phyloP scores from a whole-genome alignment of 2,888 invertebrate genomes.

The Chaetoderma sp. region DNA sequence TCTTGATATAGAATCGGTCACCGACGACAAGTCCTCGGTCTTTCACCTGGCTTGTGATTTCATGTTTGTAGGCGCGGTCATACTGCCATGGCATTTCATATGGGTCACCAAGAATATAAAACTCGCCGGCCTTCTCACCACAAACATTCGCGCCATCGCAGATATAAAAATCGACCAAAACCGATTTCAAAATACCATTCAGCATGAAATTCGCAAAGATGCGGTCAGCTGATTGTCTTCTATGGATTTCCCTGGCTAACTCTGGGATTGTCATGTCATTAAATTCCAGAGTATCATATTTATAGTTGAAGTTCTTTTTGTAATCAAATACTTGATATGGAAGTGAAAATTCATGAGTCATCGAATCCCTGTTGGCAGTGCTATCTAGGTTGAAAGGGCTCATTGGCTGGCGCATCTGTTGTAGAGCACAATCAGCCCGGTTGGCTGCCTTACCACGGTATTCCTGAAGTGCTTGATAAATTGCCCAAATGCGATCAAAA shows the following conservation, averaged over 20 bases:
- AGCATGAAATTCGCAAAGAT: constrained; percentile 22
- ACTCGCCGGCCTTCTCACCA: constrained; percentile 24
- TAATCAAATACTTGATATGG: constrained; percentile 34
- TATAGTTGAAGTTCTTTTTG: constrained; percentile 20
- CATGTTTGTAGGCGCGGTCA: constrained; percentile 36
- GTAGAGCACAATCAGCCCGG: constrained; percentile 39
- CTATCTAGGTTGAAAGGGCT: constrained; percentile 34
- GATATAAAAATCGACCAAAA: constrained; percentile 17
- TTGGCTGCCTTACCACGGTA: constrained; percentile 35
- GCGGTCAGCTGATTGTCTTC: constrained; percentile 1
- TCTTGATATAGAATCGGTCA: constrained; percentile 23
- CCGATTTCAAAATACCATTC: constrained; percentile 20
- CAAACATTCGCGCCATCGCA: not conserved
- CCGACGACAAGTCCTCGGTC: constrained; percentile 24
- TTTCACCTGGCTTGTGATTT: constrained; percentile 33
- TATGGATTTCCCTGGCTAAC: constrained; percentile 21
- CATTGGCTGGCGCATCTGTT: constrained; percentile 29
- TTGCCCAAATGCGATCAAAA: constrained; percentile 39
- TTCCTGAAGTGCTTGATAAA: constrained; percentile 36
- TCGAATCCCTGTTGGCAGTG: constrained; percentile 32
- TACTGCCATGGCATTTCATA: constrained; percentile 36
- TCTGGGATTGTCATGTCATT: constrained; percentile 23
- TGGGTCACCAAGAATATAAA: constrained; percentile 35
- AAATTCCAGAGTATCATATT: constrained; percentile 25
- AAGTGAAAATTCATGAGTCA: constrained; percentile 34